Evolutionary conservation across 2,797 vertebrate genomes (phyloP).

Genomic region (Pangasius mekongensis): DNA sequence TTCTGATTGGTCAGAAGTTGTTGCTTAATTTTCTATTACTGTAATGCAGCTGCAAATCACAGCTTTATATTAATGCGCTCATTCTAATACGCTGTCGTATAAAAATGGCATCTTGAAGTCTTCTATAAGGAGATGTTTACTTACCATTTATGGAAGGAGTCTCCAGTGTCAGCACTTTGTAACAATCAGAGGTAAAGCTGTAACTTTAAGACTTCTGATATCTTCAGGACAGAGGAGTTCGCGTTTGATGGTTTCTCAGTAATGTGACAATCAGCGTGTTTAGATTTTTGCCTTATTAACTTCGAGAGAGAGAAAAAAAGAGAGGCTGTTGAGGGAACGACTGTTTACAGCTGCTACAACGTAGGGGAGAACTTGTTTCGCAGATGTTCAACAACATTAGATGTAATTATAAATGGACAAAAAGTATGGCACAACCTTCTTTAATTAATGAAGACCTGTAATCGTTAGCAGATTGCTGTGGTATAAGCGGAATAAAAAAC

Average conservation of each 20-base stretch:
- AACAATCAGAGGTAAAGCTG: too few species aligned
- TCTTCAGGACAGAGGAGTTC: too few species aligned
- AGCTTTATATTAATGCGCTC: background rate
- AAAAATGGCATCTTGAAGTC: background rate
- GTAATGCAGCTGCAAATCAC: background rate
- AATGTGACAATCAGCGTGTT: too few species aligned
- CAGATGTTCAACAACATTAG: too few species aligned
- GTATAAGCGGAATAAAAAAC: background rate
- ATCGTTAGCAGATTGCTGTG: background rate
- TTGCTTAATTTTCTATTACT: background rate
- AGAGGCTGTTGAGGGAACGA: background rate
- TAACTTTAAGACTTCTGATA: too few species aligned
- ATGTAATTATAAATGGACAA: background rate
- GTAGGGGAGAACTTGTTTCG: background rate
- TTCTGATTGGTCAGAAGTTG: background rate
- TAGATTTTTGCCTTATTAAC: too few species aligned
- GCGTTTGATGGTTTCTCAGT: too few species aligned
- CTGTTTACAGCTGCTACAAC: background rate
- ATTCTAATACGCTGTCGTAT: background rate
- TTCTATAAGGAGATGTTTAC: background rate
- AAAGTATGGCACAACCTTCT: background rate
- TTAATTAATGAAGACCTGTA: background rate
- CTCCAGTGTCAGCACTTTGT: background rate
- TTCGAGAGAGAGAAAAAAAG: background rate
- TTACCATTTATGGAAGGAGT: background rate